Evolutionary conservation across 1,140 invertebrate genomes (phyloP), one percentile per base, ranked within the genome.

Genomic region (Pararge aegeria): DNA sequence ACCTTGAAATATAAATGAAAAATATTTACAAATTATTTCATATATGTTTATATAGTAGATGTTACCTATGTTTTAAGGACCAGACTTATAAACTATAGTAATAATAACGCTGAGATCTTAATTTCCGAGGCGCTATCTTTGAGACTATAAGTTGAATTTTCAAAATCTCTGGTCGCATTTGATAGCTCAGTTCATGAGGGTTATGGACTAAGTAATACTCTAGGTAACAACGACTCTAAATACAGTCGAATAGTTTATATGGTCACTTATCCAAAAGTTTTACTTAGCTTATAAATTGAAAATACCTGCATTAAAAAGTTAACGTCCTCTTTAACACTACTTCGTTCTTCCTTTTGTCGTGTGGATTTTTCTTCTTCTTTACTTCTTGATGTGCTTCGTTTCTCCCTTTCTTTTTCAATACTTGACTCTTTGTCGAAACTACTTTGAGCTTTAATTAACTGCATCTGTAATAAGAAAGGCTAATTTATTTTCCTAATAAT

Each of bases 301-400:
- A n/a, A n/a, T 70, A 93, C 92, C 89, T 92, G 91, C 66, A 93
- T 91, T 53, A 93, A 87, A 69, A 93, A 93, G 64, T 91, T 92
- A 10, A 93, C 91, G 67, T 93, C 92, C 13, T 92, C 87, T 64
- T 91, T 91, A 13, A 80, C 63, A 48, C 73, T 64, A 34, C 57
- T 34, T 62, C 72, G 58, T 29, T 82, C 83, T 72, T 87, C 83
- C 71, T 83, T 82, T 62, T 54, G 20, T 52, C 68, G 64, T 49
- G 38, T 55, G 48, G 72, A 49, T 61, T 84, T 89, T 67, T 87
- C 87, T 70, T 84, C 85, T 77, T 91, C 88, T 78, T 76, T 88
- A 76, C 77, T 87, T 80, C 80, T 73, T 1, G 85, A 86, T 18
- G 80, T 55, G 75, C 87, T 86, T 79, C 89, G 73, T 67, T 77